Evolutionary conservation across 2,888 invertebrate species (phyloP).

Genomic region (Branchipolynoe longqiensis): DNA sequence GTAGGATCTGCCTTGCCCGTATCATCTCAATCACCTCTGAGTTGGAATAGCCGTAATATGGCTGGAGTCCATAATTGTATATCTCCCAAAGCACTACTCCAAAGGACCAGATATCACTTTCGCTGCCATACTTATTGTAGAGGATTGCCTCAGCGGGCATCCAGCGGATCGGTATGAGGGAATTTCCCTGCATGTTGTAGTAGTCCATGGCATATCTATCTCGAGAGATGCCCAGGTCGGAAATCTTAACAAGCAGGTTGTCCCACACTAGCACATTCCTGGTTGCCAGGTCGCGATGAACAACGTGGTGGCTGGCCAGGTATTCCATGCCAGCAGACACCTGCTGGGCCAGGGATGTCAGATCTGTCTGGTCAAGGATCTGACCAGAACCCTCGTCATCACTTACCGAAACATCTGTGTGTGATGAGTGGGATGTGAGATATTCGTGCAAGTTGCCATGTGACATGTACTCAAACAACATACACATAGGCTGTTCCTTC

Average conservation of each 20-base stretch:
- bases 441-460: conserved; percentile 98
- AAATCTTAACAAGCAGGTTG: conserved; percentile 96
- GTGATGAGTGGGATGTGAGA: conserved; percentile 93
- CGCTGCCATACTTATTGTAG: conserved; percentile 97
- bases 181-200: conserved; percentile 96
- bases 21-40: conserved; percentile 99
- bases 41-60: conserved; percentile 96
- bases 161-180: conserved; percentile 96
- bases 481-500: conserved; percentile 93
- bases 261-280: conserved; percentile 98
- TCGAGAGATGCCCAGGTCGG: conserved; percentile 96
- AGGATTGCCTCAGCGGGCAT: conserved; percentile 99
- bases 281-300: conserved; percentile 97
- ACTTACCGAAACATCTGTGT: conserved; percentile 83
- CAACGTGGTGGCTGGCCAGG: conserved; percentile 91
- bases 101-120: conserved; percentile 99
- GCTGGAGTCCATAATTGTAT: conserved; percentile 97
- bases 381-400: conserved; percentile 85
- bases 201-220: conserved; percentile 97
- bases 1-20: conserved; percentile 93
- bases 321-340: conserved; percentile 83
- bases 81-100: conserved; percentile 99
- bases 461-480: conserved; percentile 98
- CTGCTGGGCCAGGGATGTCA: conserved; percentile 91
- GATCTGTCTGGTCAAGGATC: conserved; percentile 85